These are phyloP conservation scores for Brachionus calyciflorus DNA, from an alignment of 1,140 invertebrate species.

Conservation along the genomic window DNA sequence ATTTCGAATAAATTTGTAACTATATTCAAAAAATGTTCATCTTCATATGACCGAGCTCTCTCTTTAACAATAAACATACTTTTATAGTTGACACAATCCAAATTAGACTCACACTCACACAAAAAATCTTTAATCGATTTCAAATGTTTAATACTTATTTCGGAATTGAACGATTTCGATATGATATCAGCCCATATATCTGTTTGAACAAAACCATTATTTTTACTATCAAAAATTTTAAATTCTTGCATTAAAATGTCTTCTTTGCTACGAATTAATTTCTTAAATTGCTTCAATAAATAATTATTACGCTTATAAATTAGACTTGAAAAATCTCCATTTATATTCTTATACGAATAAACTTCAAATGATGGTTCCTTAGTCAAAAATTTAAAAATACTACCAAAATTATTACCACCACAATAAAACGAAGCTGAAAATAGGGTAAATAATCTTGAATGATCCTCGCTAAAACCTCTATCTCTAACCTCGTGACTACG, in stretches of 20 bases:
- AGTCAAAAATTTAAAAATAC: not conserved
- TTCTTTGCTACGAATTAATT: not conserved
- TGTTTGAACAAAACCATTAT: not conserved
- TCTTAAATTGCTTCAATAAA: not conserved
- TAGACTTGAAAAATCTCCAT: not conserved
- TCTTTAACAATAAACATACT: not conserved
- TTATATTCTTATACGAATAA: not conserved
- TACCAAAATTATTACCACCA: not conserved
- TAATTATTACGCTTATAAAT: not conserved
- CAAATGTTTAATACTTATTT: not conserved
- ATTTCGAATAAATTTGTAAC: slow-evolving; percentile 9
- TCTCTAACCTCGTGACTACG: slow-evolving; percentile 5
- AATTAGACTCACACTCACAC: slow-evolving; percentile 24
- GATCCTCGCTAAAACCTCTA: slow-evolving; percentile 11
- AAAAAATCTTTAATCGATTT: slow-evolving; percentile 21
- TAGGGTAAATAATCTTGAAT: not conserved
- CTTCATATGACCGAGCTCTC: not conserved
- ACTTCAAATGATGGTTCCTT: not conserved
- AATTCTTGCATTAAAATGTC: not conserved
- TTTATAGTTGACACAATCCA: slow-evolving; percentile 1
- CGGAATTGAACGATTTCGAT: not conserved
- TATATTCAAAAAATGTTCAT: not conserved
- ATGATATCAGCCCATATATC: slow-evolving; percentile 16
- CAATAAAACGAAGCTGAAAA: slow-evolving; percentile 26
- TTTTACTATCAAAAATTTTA: not conserved